phyloP scores from a whole-genome alignment of 2,888 invertebrate genomes.

The Drosophila monieri region DNA sequence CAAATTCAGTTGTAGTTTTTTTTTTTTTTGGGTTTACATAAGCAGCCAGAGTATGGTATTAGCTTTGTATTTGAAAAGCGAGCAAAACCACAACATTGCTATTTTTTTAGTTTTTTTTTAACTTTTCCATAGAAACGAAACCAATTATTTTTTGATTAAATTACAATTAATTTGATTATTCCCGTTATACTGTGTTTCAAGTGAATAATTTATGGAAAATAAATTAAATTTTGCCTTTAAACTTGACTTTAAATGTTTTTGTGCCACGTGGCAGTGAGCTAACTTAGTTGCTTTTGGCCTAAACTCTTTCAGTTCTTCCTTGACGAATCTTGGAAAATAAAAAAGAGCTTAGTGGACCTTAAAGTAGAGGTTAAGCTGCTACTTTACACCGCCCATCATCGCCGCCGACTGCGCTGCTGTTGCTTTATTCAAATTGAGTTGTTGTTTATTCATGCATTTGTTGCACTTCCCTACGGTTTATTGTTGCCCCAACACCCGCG shows the following conservation, averaged over 20 bases:
- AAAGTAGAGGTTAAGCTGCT: constrained; percentile 22
- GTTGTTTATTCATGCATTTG: constrained; percentile 78
- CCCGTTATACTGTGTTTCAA: neutral
- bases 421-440: constrained; percentile 75
- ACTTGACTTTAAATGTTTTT: too few relatives aligned
- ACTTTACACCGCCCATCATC: constrained; percentile 23
- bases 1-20: constrained; percentile 23
- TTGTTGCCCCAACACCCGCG: constrained; percentile 57
- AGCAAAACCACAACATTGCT: neutral
- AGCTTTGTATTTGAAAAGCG: constrained; percentile 4
- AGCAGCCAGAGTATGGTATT: constrained; percentile 7
- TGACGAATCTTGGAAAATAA: neutral
- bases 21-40: constrained; percentile 28
- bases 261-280: neutral
- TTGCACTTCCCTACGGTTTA: constrained; percentile 62
- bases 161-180: constrained; percentile 2
- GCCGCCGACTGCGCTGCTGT: constrained; percentile 41
- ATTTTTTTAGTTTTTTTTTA: neutral
- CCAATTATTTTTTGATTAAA: neutral
- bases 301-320: neutral
- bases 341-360: constrained; percentile 22
- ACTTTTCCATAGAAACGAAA: neutral
- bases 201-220: constrained; percentile 1
- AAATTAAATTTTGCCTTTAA: neutral
- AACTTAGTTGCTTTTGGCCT: neutral